Evolutionary conservation across 2,888 invertebrate genomes (phyloP).

Genomic region (Nomada fabriciana): DNA sequence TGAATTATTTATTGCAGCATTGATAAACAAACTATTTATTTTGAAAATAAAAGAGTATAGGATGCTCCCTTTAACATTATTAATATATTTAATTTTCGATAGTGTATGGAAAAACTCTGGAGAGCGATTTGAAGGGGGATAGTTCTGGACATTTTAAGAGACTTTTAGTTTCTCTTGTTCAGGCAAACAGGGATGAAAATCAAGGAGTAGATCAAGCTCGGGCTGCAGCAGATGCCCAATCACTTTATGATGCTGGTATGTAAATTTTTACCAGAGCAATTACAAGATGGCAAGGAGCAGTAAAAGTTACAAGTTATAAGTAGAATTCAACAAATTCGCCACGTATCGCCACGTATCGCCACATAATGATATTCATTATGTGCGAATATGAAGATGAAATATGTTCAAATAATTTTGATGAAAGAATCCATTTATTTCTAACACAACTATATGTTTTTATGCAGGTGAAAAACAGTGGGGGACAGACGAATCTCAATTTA

Average conservation of each 20-base stretch:
- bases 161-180: conserved; percentile 93
- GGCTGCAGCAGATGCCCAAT: conserved; percentile 93
- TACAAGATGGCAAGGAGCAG: too few species aligned
- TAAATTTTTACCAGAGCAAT: neutral
- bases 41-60: neutral
- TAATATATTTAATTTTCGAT: conserved; percentile 49
- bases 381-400: neutral
- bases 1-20: neutral
- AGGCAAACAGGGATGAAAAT: conserved; percentile 96
- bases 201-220: conserved; percentile 92
- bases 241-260: conserved; percentile 89
- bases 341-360: too few species aligned
- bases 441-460: conserved; percentile 16
- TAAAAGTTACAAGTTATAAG: too few species aligned
- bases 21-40: neutral
- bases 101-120: conserved; percentile 93
- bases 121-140: conserved; percentile 95
- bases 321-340: too few species aligned
- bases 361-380: too few species aligned
- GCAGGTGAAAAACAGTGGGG: conserved; percentile 93
- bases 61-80: neutral
- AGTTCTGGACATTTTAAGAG: conserved; percentile 98
- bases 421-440: conserved; percentile 4
- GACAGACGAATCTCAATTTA: conserved; percentile 95
- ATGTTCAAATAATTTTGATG: neutral